Conservation (phyloP, 2,888 invertebrate genomes). For the Tricholauxania praeusta region DNA sequence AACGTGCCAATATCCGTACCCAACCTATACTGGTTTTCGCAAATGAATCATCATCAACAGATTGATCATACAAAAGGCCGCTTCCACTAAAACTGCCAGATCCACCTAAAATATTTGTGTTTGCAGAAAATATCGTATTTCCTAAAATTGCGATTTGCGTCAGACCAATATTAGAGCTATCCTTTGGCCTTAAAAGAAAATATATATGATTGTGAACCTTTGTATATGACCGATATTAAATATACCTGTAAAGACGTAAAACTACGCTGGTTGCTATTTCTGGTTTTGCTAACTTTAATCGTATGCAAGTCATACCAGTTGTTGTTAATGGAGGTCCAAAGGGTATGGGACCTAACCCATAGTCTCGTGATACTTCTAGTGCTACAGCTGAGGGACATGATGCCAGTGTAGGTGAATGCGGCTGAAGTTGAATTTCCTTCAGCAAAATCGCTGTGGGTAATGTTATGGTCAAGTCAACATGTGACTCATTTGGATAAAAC, state of each 20-base stretch:
- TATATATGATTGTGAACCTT: not conserved
- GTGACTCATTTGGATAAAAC: conserved; percentile 91
- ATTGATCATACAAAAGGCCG: conserved; percentile 44
- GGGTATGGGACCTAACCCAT: conserved; percentile 81
- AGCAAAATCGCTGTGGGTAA: conserved; percentile 90
- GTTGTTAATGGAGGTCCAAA: conserved; percentile 88
- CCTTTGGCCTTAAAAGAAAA: conserved; percentile 76
- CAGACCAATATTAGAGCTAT: conserved; percentile 90
- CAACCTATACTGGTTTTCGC: conserved; percentile 81
- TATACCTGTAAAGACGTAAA: conserved; percentile 69
- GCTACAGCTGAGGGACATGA: conserved; percentile 92
- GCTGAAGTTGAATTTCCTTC: conserved; percentile 88
- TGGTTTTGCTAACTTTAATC: conserved; percentile 83
- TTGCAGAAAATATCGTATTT: conserved; percentile 84
- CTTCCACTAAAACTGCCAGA: conserved; percentile 40
- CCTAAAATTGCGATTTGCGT: conserved; percentile 89
- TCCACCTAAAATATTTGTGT: conserved; percentile 35
- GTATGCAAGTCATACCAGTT: conserved; percentile 88
- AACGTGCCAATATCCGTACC: conserved; percentile 85
- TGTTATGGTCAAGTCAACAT: conserved; percentile 87
- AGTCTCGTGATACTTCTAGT: conserved; percentile 86
- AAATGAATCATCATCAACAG: conserved; percentile 64
- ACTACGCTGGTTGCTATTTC: conserved; percentile 89
- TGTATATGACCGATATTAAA: not conserved
- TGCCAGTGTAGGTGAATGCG: conserved; percentile 85